These are phyloP conservation scores for Tiliacea aurago DNA, from an alignment of 2,888 invertebrate species.

Conservation along the genomic window DNA sequence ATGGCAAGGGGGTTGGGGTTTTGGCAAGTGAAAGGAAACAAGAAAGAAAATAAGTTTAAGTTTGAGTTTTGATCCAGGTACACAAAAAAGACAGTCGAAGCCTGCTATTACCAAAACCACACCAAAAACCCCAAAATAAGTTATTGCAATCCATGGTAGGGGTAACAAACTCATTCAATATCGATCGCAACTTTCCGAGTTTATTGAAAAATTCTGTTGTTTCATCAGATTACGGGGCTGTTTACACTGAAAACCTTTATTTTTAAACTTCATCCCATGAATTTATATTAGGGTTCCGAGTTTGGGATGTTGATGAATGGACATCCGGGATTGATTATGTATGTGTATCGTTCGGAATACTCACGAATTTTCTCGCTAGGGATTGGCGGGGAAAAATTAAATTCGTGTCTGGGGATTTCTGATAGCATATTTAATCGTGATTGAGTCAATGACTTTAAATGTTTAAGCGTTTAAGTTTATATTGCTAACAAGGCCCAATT, in stretches of 20 bases:
- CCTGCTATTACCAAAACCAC: background rate
- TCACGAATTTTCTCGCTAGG: slow-evolving; percentile 3
- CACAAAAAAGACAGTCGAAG: background rate
- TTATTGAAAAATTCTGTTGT: slow-evolving; percentile 56
- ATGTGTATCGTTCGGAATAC: slow-evolving; percentile 22
- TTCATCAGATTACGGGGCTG: slow-evolving; percentile 41
- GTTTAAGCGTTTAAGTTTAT: background rate
- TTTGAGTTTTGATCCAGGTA: too few species aligned
- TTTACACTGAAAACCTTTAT: slow-evolving; percentile 52
- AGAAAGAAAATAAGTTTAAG: too few species aligned
- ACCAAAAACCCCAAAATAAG: background rate
- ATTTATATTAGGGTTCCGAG: slow-evolving; percentile 56
- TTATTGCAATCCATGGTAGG: background rate
- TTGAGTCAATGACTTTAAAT: background rate
- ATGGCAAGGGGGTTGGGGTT: too few species aligned
- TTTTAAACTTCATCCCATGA: slow-evolving; percentile 58
- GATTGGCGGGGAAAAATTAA: background rate
- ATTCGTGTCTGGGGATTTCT: background rate
- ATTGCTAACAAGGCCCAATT: background rate
- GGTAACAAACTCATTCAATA: slow-evolving; percentile 17
- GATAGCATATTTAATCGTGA: background rate
- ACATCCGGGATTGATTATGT: slow-evolving; percentile 39
- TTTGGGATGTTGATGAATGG: slow-evolving; percentile 43
- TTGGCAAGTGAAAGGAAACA: too few species aligned
- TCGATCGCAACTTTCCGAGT: slow-evolving; percentile 31